Percentiles rank a stretch among this genome's conserved stretches.
Conservation (phyloP, 2,113 vertebrate species). For the Lamprotornis superbus region DNA sequence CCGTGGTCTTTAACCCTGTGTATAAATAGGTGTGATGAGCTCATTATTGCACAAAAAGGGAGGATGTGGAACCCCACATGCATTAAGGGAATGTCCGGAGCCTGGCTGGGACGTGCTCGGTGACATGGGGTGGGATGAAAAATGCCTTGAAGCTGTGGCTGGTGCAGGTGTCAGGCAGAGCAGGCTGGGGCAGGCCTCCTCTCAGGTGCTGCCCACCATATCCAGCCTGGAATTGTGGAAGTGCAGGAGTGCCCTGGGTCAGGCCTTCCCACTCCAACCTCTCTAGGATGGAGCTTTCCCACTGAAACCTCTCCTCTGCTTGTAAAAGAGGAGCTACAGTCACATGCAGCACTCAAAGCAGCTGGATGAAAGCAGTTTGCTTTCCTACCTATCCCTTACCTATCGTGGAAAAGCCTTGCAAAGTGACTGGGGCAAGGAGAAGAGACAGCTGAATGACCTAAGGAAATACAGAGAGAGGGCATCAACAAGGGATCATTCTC, state of each 20-base stretch:
- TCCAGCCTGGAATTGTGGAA: neutral
- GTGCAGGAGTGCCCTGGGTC: neutral
- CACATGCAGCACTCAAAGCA: neutral
- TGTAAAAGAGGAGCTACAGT: neutral
- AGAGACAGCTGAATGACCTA: neutral
- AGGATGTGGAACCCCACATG: neutral
- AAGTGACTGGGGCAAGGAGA: neutral
- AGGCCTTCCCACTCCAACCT: rapidly evolving
- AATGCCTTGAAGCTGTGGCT: neutral
- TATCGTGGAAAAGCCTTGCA: neutral
- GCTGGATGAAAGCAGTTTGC: neutral
- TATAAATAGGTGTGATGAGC: neutral
- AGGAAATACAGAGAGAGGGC: neutral
- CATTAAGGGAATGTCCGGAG: neutral
- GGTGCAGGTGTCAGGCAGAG: neutral
- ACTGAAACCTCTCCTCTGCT: neutral
- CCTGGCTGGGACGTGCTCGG: neutral
- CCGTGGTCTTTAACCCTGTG: neutral
- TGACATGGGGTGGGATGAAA: neutral
- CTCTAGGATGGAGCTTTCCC: neutral
- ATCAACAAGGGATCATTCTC: neutral
- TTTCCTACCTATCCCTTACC: neutral
- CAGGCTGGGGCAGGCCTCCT: neutral
- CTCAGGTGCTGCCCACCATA: neutral
- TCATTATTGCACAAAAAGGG: neutral